Evolutionary conservation across 2,888 invertebrate genomes (phyloP).

Genomic region (Pristionchus japonicus): DNA sequence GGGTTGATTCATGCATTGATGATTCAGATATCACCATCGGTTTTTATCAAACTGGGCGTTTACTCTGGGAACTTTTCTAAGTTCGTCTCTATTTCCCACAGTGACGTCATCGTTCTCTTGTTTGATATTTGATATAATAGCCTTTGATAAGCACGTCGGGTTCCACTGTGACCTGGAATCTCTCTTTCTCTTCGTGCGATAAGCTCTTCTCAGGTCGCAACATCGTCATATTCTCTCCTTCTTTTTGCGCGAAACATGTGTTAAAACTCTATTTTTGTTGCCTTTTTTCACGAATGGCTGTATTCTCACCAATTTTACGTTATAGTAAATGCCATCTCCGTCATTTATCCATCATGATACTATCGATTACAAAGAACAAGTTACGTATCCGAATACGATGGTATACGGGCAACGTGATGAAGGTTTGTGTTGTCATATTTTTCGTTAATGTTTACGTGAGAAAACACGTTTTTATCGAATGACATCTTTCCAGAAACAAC

Average conservation of each 20-base stretch:
- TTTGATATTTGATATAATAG: background rate
- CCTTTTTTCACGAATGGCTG: no score
- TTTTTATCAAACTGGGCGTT: background rate
- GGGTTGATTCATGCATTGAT: background rate
- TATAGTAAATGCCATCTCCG: background rate
- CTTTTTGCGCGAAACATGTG: background rate
- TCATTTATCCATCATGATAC: background rate
- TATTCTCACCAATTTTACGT: no score
- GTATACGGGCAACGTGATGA: background rate
- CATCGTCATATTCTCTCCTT: background rate
- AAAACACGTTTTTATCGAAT: background rate
- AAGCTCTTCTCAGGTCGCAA: background rate
- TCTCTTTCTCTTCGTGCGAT: background rate
- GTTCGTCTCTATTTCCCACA: background rate
- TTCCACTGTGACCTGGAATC: slow-evolving; percentile 6
- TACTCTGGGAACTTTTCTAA: background rate
- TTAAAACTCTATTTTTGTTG: background rate
- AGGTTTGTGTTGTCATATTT: background rate
- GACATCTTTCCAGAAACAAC: background rate
- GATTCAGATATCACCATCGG: background rate
- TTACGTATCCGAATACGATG: background rate
- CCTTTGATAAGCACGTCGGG: background rate
- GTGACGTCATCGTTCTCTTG: background rate
- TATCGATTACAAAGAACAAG: background rate
- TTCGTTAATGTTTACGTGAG: background rate